phyloP scores from a whole-genome alignment of 1,140 invertebrate genomes.

The Drosophila mojavensis region DNA sequence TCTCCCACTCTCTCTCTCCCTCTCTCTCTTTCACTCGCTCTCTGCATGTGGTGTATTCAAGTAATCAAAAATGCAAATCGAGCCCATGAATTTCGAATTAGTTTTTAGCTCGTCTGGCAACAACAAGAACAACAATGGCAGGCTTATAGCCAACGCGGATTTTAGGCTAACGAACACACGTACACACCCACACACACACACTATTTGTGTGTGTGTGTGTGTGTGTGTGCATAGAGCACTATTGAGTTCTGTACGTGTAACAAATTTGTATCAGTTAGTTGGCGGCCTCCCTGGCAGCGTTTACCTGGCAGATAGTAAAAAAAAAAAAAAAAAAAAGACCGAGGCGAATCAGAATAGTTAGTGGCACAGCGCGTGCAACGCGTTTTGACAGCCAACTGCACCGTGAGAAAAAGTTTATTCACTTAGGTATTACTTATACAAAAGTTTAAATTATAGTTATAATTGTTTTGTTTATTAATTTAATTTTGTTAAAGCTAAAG shows the following conservation, averaged over 20 bases:
- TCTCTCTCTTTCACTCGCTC: slow-evolving; percentile 11
- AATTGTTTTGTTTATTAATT: no score
- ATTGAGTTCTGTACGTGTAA: slow-evolving; percentile 62
- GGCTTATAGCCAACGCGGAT: slow-evolving; percentile 67
- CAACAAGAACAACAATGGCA: slow-evolving; percentile 28
- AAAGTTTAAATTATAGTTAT: no score
- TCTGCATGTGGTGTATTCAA: slow-evolving; percentile 65
- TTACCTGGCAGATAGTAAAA: slow-evolving; percentile 42
- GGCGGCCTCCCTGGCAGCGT: slow-evolving; percentile 53
- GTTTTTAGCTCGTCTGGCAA: slow-evolving; percentile 66
- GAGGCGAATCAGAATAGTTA: slow-evolving; percentile 52
- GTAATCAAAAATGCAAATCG: slow-evolving; percentile 82
- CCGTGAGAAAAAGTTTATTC: slow-evolving; percentile 9
- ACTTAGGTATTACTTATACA: no score
- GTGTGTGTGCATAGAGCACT: slow-evolving; percentile 12
- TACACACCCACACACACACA: slow-evolving; percentile 32
- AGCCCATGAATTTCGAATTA: slow-evolving; percentile 82
- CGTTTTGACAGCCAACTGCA: slow-evolving; percentile 36
- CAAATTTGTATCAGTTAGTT: slow-evolving; percentile 79
- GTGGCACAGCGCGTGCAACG: slow-evolving; percentile 42
- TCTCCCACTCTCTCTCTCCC: slow-evolving; percentile 10
- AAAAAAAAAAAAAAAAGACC: slow-evolving; percentile 22
- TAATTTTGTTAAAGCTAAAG: no score
- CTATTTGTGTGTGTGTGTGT: no score
- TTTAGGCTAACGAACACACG: slow-evolving; percentile 79